phyloP scores from a whole-genome alignment of 2,797 vertebrate species.

The Tapera naevia region DNA sequence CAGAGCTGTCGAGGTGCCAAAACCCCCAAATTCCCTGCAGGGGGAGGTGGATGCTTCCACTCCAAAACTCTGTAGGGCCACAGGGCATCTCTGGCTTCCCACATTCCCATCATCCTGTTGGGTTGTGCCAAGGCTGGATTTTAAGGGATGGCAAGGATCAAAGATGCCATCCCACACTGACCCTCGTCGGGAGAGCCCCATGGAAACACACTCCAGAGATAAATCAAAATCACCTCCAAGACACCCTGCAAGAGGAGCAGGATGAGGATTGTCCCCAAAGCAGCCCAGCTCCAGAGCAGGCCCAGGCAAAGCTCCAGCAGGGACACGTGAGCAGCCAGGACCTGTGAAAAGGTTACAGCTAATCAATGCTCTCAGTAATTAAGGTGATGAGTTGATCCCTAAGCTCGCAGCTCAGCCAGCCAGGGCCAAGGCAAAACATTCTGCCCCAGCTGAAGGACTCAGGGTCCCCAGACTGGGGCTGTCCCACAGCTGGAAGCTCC shows the following conservation, averaged over 20 bases:
- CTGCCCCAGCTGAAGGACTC: accelerated
- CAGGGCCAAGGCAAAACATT: accelerated
- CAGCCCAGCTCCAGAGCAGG: not conserved
- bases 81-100: not conserved
- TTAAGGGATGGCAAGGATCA: not conserved
- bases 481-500: not conserved
- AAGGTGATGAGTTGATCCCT: constrained; percentile 13
- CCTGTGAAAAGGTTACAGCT: not conserved
- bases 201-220: accelerated
- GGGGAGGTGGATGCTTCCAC: not conserved
- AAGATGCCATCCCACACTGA: accelerated
- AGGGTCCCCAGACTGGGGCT: accelerated
- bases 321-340: not conserved
- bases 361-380: not conserved
- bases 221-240: accelerated
- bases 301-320: not conserved
- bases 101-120: accelerated
- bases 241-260: accelerated
- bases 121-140: not conserved
- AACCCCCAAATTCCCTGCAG: not conserved
- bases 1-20: not conserved
- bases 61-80: accelerated
- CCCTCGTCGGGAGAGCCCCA: accelerated
- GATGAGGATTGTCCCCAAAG: not conserved
- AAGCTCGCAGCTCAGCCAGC: not conserved